Evolutionary conservation across 2,797 vertebrate genomes (phyloP).

Genomic region (Saxicola maurus): DNA sequence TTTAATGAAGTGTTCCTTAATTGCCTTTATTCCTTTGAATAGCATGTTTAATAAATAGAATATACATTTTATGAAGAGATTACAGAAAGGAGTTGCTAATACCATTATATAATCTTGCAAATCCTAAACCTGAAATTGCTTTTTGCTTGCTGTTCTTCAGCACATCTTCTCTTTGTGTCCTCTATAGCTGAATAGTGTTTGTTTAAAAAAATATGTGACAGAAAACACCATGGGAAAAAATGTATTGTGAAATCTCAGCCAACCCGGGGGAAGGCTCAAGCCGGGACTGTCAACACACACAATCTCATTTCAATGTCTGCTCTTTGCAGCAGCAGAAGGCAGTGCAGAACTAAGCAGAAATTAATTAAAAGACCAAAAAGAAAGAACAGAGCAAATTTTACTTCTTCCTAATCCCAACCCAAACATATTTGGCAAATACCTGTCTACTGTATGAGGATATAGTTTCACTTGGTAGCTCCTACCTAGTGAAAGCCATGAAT

Average conservation of each 20-base stretch:
- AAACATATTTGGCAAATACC: slow-evolving; percentile 5
- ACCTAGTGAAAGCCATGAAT: neutral
- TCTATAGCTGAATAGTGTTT: slow-evolving; percentile 24
- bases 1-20: slow-evolving; percentile 12
- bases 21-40: slow-evolving; percentile 13
- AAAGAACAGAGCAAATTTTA: neutral
- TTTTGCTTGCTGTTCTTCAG: slow-evolving; percentile 18
- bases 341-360: slow-evolving; percentile 2
- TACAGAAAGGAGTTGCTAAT: neutral
- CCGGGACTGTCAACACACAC: slow-evolving; percentile 6
- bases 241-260: slow-evolving; percentile 43
- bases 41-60: neutral
- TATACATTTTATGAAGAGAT: slow-evolving; percentile 3
- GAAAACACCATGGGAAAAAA: slow-evolving; percentile 54
- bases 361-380: slow-evolving; percentile 24
- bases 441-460: neutral
- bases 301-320: neutral
- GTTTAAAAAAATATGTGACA: slow-evolving; percentile 41
- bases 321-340: slow-evolving; percentile 14
- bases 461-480: neutral
- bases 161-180: neutral
- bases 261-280: neutral
- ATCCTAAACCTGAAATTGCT: slow-evolving; percentile 1
- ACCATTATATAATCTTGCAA: neutral
- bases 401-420: neutral